These are phyloP conservation scores for Melinaea menophilus DNA, from an alignment of 2,888 invertebrate species.

Conservation along the genomic window DNA sequence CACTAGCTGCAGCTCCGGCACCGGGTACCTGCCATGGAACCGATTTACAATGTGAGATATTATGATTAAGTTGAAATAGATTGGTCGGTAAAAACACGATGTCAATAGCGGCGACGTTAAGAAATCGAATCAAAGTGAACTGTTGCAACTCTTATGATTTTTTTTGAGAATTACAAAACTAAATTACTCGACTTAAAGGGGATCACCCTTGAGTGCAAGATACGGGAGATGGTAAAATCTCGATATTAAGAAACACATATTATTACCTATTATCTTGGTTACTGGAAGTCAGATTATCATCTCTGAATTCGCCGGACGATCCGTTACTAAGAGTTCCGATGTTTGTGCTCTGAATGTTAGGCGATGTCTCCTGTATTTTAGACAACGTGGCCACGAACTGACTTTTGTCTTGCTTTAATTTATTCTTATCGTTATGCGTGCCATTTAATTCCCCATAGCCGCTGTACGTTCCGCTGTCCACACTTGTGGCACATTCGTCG, in stretches of 20 bases:
- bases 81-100: too few species aligned
- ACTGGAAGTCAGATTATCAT: slow-evolving; percentile 53
- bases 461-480: slow-evolving; percentile 69
- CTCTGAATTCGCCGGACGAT: slow-evolving; percentile 52
- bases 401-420: slow-evolving; percentile 64
- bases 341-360: slow-evolving; percentile 61
- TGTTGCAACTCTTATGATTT: too few species aligned
- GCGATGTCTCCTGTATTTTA: slow-evolving; percentile 81
- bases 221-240: too few species aligned
- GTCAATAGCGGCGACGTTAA: too few species aligned
- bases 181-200: not conserved
- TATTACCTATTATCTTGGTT: slow-evolving; percentile 69
- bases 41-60: slow-evolving; percentile 4
- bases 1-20: slow-evolving; percentile 81
- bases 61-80: too few species aligned
- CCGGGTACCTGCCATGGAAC: slow-evolving; percentile 63
- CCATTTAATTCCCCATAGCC: slow-evolving; percentile 71
- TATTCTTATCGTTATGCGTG: slow-evolving; percentile 55
- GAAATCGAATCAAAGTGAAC: too few species aligned
- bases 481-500: slow-evolving; percentile 70
- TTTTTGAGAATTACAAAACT: not conserved
- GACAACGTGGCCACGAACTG: slow-evolving; percentile 79
- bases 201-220: too few species aligned
- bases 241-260: not conserved
- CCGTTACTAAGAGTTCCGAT: slow-evolving; percentile 68